Percentiles rank a stretch among this genome's conserved stretches.
These are phyloP conservation scores for Neoitamus cyanurus DNA, from an alignment of 2,888 invertebrate species.

Conservation along the genomic window DNA sequence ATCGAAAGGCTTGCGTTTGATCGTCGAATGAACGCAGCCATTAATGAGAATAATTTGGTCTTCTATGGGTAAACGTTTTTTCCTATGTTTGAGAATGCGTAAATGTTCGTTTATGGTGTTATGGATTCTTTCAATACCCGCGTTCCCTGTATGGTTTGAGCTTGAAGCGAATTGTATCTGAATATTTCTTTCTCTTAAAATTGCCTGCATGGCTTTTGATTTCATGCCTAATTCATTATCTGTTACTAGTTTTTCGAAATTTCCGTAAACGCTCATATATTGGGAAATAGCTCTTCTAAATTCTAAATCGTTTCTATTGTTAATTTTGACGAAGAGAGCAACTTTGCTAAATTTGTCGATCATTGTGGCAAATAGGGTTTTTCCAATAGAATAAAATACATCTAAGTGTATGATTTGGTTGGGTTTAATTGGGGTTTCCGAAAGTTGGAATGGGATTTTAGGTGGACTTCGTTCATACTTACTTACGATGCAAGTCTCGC, in stretches of 20 bases:
- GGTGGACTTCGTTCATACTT: slow-evolving; percentile 29
- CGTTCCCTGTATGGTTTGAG: too few relatives aligned
- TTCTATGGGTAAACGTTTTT: too few relatives aligned
- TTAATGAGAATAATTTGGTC: not conserved
- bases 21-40: not conserved
- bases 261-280: not conserved
- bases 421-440: slow-evolving; percentile 19
- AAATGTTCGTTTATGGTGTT: too few relatives aligned
- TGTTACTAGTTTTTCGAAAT: not conserved
- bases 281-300: not conserved
- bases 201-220: not conserved
- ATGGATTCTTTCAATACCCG: too few relatives aligned
- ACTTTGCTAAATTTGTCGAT: not conserved
- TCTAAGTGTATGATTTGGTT: slow-evolving; percentile 42
- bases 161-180: too few relatives aligned
- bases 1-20: not conserved
- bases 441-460: not conserved
- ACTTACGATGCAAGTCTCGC: too few relatives aligned
- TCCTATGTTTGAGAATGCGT: too few relatives aligned
- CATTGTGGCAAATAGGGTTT: not conserved
- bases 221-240: slow-evolving; percentile 8
- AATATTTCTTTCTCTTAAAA: not conserved
- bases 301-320: not conserved
- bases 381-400: slow-evolving; percentile 25
- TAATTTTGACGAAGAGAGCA: not conserved